Base-by-base conservation (phyloP, 2,797 vertebrate genomes). In the Liparis tanakae region DNA sequence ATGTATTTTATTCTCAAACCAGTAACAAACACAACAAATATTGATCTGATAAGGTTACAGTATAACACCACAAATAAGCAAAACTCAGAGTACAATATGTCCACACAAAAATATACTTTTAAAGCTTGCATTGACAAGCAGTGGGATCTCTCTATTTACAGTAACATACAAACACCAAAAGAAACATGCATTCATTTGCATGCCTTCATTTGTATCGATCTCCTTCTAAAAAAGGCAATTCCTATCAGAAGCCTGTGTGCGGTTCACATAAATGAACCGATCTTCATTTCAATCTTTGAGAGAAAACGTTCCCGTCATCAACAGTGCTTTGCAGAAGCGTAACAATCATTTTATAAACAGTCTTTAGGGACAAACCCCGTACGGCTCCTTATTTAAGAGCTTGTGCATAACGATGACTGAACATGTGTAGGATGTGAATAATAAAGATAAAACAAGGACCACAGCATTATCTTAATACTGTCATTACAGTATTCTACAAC, bases 1-100 rank as follows among this genome's bases (percentile, higher is more conserved):
- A 56, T 64, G 39, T 68, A 50, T 87, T 84, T 89, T 79, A 87
- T 89, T 86, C 37, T 54, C 59, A 81, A 76, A 81, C 60, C 20
- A 4, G 17, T 51, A 79, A 72, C 46, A 74, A 20, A 3, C 65
- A 61, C 71, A 57, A 55, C 48, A 57, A 30, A 5, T 68, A 62
- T n/a, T 58, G 69, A n/a, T 70, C 37, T 50, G 17, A 57, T 30
- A 58, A 65, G 13, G 41, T 22, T 37, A 54, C 25, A 54, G 53
- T 54, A 64, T 64, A 66, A 66, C 44, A 65, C 3, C 53, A 82
- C 44, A 7, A 56, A 43, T 10, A 57, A 62, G 22, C 48, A 60
- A 70, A 62, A 72, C 44, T 43, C 63, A 72, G 41, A 76, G 71
- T 41, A 66, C 33, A 72, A 30, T 39, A 50, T 72, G 72, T 79